Base-by-base conservation (phyloP, 2,888 invertebrate genomes). In the Pristionchus mayeri region DNA sequence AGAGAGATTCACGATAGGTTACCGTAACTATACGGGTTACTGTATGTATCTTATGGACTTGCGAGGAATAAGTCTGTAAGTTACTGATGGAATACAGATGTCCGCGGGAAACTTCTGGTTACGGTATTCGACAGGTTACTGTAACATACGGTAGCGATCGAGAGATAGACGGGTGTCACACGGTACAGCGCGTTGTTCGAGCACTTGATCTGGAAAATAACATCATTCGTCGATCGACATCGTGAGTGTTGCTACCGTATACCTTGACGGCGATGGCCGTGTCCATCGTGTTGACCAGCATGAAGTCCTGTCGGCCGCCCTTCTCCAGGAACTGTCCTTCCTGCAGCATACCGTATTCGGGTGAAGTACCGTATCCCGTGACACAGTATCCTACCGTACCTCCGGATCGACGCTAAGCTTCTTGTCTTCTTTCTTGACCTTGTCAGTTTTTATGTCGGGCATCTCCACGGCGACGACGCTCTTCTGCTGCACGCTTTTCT, bases 381-480 rank as follows among this genome's bases (percentile, higher is more conserved):
- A 0, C n/a, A 52, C 52, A 4, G 52, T 52, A 52, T 52, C 54
- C n/a, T n/a, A n/a, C n/a, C n/a, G n/a, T n/a, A 75, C 75, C 75
- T 75, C 78, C n/a, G 78, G 78, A 50, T 78, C 78, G 37, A 78
- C 78, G 9, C 50, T 50, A 13, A 78, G 52, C 30, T 50, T 78
- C 78, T 78, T 78, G 78, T 78, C 78, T 24, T 78, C 78, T 24
- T 75, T 75, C 75, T 44, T 75, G n/a, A 75, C 24, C 24, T 75
- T 24, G 30, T 63, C 63, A 11, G 63, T 63, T 16, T 30, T 18
- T 2, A 63, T 13, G 18, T 63, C 63, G n/a, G 63, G 63, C 24
- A 24, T 24, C 54, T n/a, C 54, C 13, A 63, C 30, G 6, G 27
- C 16, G 9, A 16, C 34, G 16, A 34, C 34, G 16, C 27, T 63